A percentile compares a stretch with the other conserved stretches of the same genome.
Conservation (phyloP, 2,797 vertebrate genomes). For the Acanthornis magna region DNA sequence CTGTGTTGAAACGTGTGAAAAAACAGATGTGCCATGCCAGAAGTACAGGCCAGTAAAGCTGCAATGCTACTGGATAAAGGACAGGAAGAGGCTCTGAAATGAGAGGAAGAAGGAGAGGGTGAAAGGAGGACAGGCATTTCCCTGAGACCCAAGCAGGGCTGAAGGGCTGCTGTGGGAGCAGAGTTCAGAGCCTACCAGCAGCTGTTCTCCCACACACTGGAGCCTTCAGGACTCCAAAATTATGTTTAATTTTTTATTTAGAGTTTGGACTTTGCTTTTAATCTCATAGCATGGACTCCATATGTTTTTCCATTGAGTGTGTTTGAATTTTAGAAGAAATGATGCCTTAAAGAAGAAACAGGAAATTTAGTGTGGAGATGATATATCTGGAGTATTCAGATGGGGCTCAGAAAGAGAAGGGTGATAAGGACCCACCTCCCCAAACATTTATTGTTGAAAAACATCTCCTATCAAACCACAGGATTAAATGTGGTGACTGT, state of each 20-base stretch:
- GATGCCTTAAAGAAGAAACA: not conserved
- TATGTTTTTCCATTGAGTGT: not conserved
- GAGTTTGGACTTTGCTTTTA: not conserved
- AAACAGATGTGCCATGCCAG: not conserved
- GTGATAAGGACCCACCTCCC: not conserved
- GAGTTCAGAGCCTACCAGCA: not conserved
- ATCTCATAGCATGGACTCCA: not conserved
- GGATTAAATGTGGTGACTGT: not conserved
- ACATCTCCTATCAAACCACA: not conserved
- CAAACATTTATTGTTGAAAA: not conserved
- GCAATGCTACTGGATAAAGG: not conserved
- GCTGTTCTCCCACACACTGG: fast-evolving
- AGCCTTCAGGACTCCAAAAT: not conserved
- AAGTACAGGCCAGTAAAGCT: not conserved
- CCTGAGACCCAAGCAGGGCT: not conserved
- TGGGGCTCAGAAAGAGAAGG: not conserved
- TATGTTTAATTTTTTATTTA: not conserved
- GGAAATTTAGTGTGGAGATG: not conserved
- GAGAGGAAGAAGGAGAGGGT: not conserved
- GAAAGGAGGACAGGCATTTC: not conserved
- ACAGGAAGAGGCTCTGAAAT: not conserved
- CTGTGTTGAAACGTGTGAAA: not conserved
- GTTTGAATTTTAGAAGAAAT: not conserved
- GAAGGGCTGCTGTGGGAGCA: not conserved
- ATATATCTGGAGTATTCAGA: fast-evolving